Conservation (phyloP, 2,113 vertebrate genomes). For the Caranx melampygus region DNA sequence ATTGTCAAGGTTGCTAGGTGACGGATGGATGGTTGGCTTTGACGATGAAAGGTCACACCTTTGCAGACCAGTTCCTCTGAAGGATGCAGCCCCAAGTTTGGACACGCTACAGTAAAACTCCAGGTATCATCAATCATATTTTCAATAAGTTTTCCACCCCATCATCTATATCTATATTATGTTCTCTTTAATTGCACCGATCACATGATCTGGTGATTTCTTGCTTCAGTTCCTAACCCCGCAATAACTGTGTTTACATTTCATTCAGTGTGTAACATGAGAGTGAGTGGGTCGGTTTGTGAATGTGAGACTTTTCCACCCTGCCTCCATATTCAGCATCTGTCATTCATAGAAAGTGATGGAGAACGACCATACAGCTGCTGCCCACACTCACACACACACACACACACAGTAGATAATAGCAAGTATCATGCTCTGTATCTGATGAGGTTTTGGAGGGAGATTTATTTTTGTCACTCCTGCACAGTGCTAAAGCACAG, state of each 20-base stretch:
- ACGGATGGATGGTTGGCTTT: too few relatives aligned
- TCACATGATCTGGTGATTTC: not conserved
- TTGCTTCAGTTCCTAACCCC: not conserved
- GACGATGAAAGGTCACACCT: too few relatives aligned
- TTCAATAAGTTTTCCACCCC: too few relatives aligned
- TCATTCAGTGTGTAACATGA: not conserved
- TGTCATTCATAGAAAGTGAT: not conserved
- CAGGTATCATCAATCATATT: too few relatives aligned
- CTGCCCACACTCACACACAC: too few relatives aligned
- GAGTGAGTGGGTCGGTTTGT: not conserved
- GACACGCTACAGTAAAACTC: too few relatives aligned
- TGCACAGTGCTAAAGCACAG: not conserved
- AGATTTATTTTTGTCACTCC: not conserved
- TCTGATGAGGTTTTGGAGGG: constrained; percentile 5
- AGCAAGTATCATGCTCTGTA: not conserved
- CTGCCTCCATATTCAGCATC: not conserved
- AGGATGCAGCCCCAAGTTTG: too few relatives aligned
- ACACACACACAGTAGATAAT: not conserved
- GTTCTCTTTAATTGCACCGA: not conserved
- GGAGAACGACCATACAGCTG: not conserved
- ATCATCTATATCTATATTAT: not conserved
- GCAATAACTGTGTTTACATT: not conserved
- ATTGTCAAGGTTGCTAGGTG: too few relatives aligned
- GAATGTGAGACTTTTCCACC: not conserved
- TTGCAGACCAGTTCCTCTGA: too few relatives aligned